Percentiles rank a stretch among this genome's conserved stretches.
phyloP scores from a whole-genome alignment of 2,888 invertebrate species.

The Odontothrips loti region DNA sequence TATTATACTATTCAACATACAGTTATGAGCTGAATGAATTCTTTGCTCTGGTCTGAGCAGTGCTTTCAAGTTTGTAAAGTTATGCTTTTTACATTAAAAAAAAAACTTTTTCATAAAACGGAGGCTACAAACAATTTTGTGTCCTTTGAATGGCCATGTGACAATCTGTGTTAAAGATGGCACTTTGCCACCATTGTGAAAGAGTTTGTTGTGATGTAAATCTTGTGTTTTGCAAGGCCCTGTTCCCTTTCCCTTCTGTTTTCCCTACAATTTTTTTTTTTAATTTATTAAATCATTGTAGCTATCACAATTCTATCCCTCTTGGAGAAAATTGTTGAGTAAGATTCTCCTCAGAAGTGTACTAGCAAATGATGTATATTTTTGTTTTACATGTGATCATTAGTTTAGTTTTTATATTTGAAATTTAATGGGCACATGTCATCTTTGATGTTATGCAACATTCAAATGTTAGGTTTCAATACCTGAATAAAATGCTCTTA shows the following conservation, averaged over 20 bases:
- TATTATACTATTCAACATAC: background rate
- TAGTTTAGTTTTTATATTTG: background rate
- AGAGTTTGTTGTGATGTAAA: background rate
- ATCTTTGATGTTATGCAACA: background rate
- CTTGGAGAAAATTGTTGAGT: too few relatives aligned
- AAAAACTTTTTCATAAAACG: background rate
- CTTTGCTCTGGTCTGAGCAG: background rate
- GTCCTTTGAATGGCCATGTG: background rate
- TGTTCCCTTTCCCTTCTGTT: background rate
- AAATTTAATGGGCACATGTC: background rate
- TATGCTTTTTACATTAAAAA: background rate
- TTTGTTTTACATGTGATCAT: background rate
- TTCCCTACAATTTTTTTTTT: background rate
- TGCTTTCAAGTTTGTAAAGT: background rate
- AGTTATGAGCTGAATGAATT: background rate
- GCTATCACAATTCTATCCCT: background rate
- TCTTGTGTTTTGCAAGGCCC: background rate
- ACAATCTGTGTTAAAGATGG: background rate
- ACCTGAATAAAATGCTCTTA: constrained; percentile 18
- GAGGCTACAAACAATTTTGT: background rate
- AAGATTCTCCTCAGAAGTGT: background rate
- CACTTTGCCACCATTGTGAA: too few relatives aligned
- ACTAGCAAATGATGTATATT: background rate
- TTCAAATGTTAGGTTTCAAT: background rate
- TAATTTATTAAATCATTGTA: background rate